These are phyloP conservation scores for Eupithecia centaureata DNA, from an alignment of 2,888 invertebrate species.

Conservation along the genomic window DNA sequence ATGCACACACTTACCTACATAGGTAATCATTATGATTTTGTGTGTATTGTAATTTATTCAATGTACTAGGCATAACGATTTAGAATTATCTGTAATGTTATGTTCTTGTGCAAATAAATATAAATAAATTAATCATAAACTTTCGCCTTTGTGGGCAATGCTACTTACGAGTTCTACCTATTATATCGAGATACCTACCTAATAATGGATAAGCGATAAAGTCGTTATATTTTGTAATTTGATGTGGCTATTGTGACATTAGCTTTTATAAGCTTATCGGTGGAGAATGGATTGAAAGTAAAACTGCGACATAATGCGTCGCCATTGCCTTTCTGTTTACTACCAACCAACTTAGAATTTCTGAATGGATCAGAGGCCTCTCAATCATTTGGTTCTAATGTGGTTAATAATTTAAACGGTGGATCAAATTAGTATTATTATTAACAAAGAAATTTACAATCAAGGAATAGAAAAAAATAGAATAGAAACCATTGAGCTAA, in stretches of 20 bases:
- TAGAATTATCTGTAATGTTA: too few species aligned
- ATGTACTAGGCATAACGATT: too few species aligned
- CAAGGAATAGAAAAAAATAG: too few species aligned
- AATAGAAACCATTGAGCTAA: too few species aligned
- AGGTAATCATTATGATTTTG: too few species aligned
- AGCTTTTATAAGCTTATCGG: not conserved
- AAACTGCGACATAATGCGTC: conserved; percentile 4
- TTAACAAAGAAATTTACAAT: too few species aligned
- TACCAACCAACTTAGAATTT: not conserved
- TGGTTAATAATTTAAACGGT: too few species aligned
- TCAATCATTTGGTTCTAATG: too few species aligned
- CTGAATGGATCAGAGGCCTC: not conserved
- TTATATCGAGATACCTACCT: not conserved
- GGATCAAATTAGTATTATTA: too few species aligned
- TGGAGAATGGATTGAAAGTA: conserved; percentile 7
- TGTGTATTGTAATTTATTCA: too few species aligned
- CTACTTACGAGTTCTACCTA: not conserved
- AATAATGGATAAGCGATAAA: not conserved
- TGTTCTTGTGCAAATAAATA: too few species aligned
- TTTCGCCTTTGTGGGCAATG: not conserved
- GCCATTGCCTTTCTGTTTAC: not conserved
- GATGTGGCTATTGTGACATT: conserved; percentile 4
- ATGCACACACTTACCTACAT: too few species aligned
- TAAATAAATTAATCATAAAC: not conserved
- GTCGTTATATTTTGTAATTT: not conserved